Percentiles rank a stretch among this genome's conserved stretches.
phyloP scores from a whole-genome alignment of 2,888 invertebrate genomes.

The Ischnus inquisitorius region DNA sequence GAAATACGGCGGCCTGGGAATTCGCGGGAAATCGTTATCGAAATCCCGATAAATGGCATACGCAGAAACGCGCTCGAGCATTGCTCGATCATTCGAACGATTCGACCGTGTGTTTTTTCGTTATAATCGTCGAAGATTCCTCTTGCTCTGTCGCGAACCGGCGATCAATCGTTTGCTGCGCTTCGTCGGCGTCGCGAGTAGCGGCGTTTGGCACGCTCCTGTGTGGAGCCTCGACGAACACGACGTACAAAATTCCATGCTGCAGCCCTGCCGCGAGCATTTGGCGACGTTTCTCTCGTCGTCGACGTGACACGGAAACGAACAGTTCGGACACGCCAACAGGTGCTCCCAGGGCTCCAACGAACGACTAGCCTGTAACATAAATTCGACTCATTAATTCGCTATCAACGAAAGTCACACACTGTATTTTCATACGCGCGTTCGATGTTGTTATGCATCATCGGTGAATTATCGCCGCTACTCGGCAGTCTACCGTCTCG shows the following conservation, averaged over 20 bases:
- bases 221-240: constrained; percentile 81
- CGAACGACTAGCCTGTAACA: constrained; percentile 82
- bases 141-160: constrained; percentile 83
- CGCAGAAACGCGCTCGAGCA: not conserved
- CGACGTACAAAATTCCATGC: constrained; percentile 82
- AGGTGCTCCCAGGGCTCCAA: constrained; percentile 82
- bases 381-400: constrained; percentile 30
- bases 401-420: not conserved
- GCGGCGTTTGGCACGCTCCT: constrained; percentile 82
- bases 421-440: not conserved
- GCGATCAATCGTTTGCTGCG: constrained; percentile 79
- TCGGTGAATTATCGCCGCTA: not conserved
- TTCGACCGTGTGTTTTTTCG: not conserved
- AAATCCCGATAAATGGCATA: constrained; percentile 14
- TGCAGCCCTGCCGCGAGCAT: constrained; percentile 82
- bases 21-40: not conserved
- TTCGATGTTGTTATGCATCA: constrained; percentile 17
- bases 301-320: constrained; percentile 82
- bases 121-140: constrained; percentile 83
- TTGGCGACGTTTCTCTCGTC: constrained; percentile 81
- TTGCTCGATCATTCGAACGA: not conserved
- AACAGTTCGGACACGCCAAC: constrained; percentile 82
- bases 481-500: constrained; percentile 31
- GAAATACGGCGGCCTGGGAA: constrained; percentile 14
- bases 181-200: constrained; percentile 83